Evolutionary conservation across 2,113 vertebrate genomes (phyloP).

Genomic region (Corvus moneduloides): DNA sequence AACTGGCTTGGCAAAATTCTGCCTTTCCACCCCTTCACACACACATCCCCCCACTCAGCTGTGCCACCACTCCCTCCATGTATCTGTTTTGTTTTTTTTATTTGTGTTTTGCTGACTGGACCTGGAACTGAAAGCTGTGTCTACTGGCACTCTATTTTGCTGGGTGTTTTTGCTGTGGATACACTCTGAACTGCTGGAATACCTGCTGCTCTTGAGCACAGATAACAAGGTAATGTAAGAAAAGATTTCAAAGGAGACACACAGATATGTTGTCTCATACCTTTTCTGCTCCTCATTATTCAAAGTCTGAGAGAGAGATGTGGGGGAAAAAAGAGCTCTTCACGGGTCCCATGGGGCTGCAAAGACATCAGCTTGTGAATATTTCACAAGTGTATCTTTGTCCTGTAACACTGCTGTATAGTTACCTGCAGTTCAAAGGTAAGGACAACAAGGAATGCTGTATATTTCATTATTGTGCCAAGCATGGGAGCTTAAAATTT

Average conservation of each 20-base stretch:
- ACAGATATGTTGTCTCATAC: conserved; percentile 53
- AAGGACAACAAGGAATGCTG: conserved; percentile 28
- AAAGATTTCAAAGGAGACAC: conserved; percentile 65
- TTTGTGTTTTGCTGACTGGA: background rate
- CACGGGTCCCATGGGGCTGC: conserved; percentile 61
- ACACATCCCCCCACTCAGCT: background rate
- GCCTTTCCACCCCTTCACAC: background rate
- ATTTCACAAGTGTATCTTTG: conserved; percentile 67
- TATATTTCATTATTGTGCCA: background rate
- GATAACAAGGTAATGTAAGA: conserved; percentile 63
- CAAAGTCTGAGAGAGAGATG: conserved; percentile 64
- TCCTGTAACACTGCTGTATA: conserved; percentile 49
- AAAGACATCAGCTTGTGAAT: conserved; percentile 64
- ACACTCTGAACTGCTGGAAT: conserved; percentile 28
- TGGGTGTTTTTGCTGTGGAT: conserved; percentile 16
- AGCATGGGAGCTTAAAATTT: background rate
- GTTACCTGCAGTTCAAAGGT: conserved; percentile 61
- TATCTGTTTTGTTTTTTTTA: background rate
- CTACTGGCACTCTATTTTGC: background rate
- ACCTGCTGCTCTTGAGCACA: conserved; percentile 49
- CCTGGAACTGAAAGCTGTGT: background rate
- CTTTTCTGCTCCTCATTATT: conserved; percentile 65
- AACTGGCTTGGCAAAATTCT: background rate
- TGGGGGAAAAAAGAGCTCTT: conserved; percentile 51
- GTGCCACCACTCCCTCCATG: background rate